phyloP scores from a whole-genome alignment of 2,888 invertebrate species.

The Zhengitettix transpicula region DNA sequence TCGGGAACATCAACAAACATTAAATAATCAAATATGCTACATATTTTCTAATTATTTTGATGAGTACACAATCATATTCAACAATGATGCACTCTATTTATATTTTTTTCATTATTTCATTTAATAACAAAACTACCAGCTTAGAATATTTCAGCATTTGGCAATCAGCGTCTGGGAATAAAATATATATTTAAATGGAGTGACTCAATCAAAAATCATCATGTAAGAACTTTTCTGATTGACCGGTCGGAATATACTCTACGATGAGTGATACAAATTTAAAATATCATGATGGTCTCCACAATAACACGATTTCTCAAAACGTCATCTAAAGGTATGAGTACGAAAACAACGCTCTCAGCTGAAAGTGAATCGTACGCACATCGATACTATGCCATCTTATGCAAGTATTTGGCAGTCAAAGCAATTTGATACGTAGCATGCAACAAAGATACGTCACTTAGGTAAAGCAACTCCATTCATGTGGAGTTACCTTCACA shows the following conservation, averaged over 20 bases:
- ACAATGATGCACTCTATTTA: neutral
- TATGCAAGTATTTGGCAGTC: constrained; percentile 4
- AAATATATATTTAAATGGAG: neutral
- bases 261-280: too few relatives aligned
- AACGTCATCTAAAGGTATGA: neutral
- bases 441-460: neutral
- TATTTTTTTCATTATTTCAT: neutral
- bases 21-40: constrained; percentile 5
- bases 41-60: neutral
- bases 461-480: neutral
- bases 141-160: neutral
- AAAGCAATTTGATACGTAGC: constrained; percentile 7
- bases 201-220: too few relatives aligned
- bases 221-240: too few relatives aligned
- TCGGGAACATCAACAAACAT: constrained; percentile 6
- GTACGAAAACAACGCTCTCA: neutral
- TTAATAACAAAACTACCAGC: neutral
- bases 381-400: constrained; percentile 5
- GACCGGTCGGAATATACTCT: too few relatives aligned
- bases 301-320: too few relatives aligned
- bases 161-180: neutral
- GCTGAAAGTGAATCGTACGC: neutral
- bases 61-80: constrained; percentile 1
- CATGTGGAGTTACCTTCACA: too few relatives aligned
- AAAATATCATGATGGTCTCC: too few relatives aligned